Evolutionary conservation across 2,797 vertebrate genomes (phyloP).

Genomic region (Psittacula echo): DNA sequence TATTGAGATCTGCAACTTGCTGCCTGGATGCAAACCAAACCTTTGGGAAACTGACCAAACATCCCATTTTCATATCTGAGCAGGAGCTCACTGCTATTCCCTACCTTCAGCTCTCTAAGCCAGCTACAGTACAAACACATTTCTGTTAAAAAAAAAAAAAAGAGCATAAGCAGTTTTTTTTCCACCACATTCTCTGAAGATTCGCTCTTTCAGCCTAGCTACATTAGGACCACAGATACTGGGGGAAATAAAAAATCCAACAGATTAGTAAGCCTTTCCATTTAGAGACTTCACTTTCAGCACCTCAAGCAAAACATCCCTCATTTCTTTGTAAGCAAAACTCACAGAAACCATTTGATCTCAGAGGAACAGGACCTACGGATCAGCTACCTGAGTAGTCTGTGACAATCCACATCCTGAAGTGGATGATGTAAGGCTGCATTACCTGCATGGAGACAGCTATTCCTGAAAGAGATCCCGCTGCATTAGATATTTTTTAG

Average conservation of each 20-base stretch:
- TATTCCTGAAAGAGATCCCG: not conserved
- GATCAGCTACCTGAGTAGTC: not conserved
- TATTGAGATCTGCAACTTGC: not conserved
- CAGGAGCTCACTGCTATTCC: not conserved
- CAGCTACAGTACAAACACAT: not conserved
- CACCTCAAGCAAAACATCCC: not conserved
- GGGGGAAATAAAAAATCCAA: not conserved
- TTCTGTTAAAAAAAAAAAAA: not conserved
- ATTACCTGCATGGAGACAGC: not conserved
- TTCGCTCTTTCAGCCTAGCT: not conserved
- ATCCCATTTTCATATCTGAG: not conserved
- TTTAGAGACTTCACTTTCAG: not conserved
- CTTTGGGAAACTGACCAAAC: not conserved
- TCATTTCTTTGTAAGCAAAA: not conserved
- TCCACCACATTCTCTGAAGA: not conserved
- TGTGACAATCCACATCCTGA: not conserved
- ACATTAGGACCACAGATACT: not conserved
- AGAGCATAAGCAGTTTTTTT: not conserved
- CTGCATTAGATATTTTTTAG: not conserved
- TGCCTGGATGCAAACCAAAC: not conserved
- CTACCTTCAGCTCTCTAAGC: not conserved
- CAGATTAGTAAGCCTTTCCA: not conserved
- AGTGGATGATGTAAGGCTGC: not conserved
- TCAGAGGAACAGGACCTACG: not conserved
- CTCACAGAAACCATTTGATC: not conserved